Evolutionary conservation across 1,140 invertebrate genomes (phyloP).

Genomic region (Neodiprion lecontei): DNA sequence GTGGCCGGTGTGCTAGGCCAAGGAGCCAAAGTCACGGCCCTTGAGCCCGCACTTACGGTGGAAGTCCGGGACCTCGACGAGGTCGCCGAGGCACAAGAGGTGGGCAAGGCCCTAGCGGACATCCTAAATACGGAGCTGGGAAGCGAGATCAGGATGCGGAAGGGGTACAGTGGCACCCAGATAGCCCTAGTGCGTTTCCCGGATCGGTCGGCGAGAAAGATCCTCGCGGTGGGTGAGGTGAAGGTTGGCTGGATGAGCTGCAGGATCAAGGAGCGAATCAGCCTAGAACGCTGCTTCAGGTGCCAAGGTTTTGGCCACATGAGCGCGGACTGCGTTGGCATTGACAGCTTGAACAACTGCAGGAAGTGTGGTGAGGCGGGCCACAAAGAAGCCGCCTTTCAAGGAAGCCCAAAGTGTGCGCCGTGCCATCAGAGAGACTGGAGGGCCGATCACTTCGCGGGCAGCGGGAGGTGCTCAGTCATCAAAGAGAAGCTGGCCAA

Average conservation of each 20-base stretch:
- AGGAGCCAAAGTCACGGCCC: constrained; percentile 2
- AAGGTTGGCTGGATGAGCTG: constrained; percentile 22
- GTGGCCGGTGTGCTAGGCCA: background rate
- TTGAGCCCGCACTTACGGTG: constrained; percentile 1
- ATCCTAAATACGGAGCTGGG: too few species aligned
- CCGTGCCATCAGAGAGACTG: too few species aligned
- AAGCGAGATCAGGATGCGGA: background rate
- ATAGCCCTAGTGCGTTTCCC: constrained; percentile 18
- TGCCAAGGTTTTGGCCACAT: constrained; percentile 31
- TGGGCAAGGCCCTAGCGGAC: too few species aligned
- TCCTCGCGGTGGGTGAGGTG: constrained; percentile 9
- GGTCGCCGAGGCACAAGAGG: background rate
- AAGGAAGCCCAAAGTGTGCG: too few species aligned
- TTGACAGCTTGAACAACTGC: constrained; percentile 27
- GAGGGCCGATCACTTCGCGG: too few species aligned
- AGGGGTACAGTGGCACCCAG: constrained; percentile 21
- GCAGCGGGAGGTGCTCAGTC: too few species aligned
- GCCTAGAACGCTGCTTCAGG: constrained; percentile 20
- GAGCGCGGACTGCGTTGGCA: constrained; percentile 25
- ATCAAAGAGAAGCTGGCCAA: too few species aligned
- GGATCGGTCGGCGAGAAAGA: background rate
- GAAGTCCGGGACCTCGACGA: constrained; percentile 14
- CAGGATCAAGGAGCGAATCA: constrained; percentile 15
- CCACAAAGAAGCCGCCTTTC: constrained; percentile 15
- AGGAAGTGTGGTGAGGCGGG: constrained; percentile 28